These are phyloP conservation scores for Oryzias melastigma DNA, from an alignment of 2,113 vertebrate species.

Conservation along the genomic window DNA sequence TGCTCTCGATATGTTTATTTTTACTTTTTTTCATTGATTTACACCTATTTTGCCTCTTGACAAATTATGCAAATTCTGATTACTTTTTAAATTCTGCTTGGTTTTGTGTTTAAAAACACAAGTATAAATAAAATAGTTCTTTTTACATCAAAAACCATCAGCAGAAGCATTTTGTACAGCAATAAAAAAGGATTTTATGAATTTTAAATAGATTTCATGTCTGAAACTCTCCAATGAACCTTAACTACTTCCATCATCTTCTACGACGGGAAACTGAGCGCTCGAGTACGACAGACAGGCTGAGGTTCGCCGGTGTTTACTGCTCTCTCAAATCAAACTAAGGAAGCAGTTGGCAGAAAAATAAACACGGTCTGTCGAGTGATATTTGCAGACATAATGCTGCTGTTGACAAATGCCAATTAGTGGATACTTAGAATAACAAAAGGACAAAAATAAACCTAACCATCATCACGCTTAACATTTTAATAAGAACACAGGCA, in stretches of 20 bases:
- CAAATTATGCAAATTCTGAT: no score
- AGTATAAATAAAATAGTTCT: no score
- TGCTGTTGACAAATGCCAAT: conserved; percentile 46
- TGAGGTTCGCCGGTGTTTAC: conserved; percentile 40
- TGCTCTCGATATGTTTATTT: no score
- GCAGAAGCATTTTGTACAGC: no score
- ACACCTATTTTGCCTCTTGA: no score
- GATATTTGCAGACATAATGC: conserved; percentile 24
- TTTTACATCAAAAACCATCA: no score
- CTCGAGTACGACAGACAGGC: conserved; percentile 31
- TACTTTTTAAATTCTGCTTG: no score
- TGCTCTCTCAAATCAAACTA: conserved; percentile 50
- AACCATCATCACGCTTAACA: conserved; percentile 34
- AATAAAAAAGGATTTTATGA: no score
- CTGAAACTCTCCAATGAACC: neutral
- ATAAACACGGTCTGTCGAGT: conserved; percentile 48
- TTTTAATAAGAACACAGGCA: conserved; percentile 72
- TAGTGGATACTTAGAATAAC: conserved; percentile 45
- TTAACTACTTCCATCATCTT: conserved; percentile 19
- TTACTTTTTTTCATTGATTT: no score
- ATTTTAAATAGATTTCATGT: no score
- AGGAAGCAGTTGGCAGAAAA: conserved; percentile 42
- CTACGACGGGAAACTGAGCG: conserved; percentile 13
- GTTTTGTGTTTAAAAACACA: no score
- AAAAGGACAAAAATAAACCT: conserved; percentile 40